A percentile compares a stretch with the other conserved stretches of the same genome.
Evolutionary conservation across 2,797 vertebrate genomes (phyloP).

Genomic region (Tympanoctomys barrerae): DNA sequence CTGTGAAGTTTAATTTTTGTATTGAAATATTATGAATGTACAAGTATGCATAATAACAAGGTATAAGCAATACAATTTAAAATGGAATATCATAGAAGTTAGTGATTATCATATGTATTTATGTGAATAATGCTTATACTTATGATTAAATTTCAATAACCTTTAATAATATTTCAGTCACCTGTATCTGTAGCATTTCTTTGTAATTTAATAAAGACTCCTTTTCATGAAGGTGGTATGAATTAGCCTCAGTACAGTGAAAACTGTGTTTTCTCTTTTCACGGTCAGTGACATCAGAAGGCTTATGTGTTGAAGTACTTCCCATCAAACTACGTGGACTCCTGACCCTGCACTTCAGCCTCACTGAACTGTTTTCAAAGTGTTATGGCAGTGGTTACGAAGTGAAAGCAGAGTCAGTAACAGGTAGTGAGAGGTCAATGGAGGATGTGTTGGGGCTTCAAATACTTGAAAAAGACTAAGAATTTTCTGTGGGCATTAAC

Average conservation of each 20-base stretch:
- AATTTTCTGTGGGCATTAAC: neutral
- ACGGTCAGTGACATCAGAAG: neutral
- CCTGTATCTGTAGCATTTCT: slow-evolving; percentile 28
- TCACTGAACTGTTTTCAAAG: neutral
- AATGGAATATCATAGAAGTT: slow-evolving; percentile 23
- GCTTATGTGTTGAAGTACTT: neutral
- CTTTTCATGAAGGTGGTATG: neutral
- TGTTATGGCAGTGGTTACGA: neutral
- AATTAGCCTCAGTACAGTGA: neutral
- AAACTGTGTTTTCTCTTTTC: neutral
- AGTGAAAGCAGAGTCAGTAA: neutral
- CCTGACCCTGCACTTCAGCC: neutral
- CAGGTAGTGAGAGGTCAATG: neutral
- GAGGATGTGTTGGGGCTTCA: neutral
- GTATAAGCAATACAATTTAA: neutral
- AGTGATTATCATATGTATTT: neutral
- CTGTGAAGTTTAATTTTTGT: slow-evolving; percentile 26
- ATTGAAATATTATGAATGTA: neutral
- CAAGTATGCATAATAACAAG: neutral
- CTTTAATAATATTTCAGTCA: slow-evolving; percentile 30
- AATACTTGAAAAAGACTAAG: slow-evolving; percentile 9
- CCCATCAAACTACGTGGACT: neutral
- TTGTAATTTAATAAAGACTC: slow-evolving; percentile 39
- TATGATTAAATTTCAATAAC: slow-evolving; percentile 30
- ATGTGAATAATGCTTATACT: slow-evolving; percentile 16